A percentile compares a stretch with the other conserved stretches of the same genome.
Conservation (phyloP, 2,113 vertebrate genomes). For the Sceloporus tristichus region DNA sequence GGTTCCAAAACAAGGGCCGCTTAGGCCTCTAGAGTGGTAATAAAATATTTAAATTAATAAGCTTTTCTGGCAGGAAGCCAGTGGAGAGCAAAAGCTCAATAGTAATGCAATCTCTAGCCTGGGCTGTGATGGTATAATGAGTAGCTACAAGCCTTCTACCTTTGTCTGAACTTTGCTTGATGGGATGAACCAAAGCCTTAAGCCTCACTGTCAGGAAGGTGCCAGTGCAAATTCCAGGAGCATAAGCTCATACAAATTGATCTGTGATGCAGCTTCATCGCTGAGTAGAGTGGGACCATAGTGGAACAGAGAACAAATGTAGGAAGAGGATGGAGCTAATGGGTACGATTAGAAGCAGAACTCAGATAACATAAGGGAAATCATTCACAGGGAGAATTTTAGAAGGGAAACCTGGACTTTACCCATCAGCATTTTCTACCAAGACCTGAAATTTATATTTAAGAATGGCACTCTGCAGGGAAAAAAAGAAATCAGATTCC, state of each 20-base stretch:
- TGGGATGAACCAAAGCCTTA: constrained; percentile 21
- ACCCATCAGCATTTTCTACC: neutral
- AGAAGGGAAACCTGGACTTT: neutral
- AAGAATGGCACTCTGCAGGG: neutral
- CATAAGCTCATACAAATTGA: too few species aligned
- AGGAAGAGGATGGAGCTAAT: neutral
- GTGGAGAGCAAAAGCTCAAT: constrained; percentile 38
- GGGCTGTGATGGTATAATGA: neutral
- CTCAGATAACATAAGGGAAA: neutral
- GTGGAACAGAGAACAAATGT: too few species aligned
- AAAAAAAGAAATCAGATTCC: neutral
- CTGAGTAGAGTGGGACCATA: neutral
- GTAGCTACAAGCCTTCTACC: constrained; percentile 45
- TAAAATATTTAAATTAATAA: constrained; percentile 67
- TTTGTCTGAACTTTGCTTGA: constrained; percentile 30
- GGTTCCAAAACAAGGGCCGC: constrained; percentile 29
- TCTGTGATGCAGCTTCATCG: neutral
- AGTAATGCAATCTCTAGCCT: constrained; percentile 43
- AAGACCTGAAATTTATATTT: neutral
- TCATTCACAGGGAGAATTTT: neutral
- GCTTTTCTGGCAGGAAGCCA: constrained; percentile 51
- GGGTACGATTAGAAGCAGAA: neutral
- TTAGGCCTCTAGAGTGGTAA: constrained; percentile 46
- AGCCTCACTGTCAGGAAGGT: constrained; percentile 18
- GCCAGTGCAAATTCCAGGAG: neutral